Conservation (phyloP, 2,113 vertebrate species). For the Hemiprocne comata region DNA sequence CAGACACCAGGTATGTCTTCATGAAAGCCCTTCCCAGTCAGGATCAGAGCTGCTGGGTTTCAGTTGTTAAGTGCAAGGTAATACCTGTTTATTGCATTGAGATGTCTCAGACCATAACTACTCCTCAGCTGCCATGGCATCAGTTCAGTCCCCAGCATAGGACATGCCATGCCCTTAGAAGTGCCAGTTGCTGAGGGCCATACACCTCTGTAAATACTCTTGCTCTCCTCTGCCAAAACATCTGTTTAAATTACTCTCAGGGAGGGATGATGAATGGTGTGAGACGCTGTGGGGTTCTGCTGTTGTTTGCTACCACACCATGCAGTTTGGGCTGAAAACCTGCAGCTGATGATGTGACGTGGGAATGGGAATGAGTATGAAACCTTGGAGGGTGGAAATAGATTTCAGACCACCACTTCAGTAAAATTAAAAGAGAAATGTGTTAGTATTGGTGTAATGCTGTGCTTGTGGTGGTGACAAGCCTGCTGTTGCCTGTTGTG, state of each 20-base stretch:
- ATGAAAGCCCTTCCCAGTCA: not conserved
- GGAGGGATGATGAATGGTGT: not conserved
- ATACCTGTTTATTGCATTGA: not conserved
- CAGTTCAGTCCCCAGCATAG: not conserved
- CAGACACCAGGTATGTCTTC: not conserved
- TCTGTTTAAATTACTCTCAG: not conserved
- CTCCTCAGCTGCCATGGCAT: not conserved
- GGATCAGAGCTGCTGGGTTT: not conserved
- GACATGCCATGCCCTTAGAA: not conserved
- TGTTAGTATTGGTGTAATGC: not conserved
- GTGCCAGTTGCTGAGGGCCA: not conserved
- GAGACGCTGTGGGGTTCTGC: not conserved
- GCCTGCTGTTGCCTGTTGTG: not conserved
- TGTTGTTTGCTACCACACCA: fast-evolving
- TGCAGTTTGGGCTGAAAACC: not conserved
- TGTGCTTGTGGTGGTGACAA: not conserved
- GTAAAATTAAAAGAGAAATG: not conserved
- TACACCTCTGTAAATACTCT: not conserved
- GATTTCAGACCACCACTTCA: not conserved
- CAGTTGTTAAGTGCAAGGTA: not conserved
- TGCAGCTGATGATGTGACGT: not conserved
- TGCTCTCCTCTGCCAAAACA: not conserved
- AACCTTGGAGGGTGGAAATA: not conserved
- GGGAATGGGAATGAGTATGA: not conserved
- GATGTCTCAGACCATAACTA: not conserved